Conservation (phyloP, 2,797 vertebrate genomes). For the Onychomys leucogaster region DNA sequence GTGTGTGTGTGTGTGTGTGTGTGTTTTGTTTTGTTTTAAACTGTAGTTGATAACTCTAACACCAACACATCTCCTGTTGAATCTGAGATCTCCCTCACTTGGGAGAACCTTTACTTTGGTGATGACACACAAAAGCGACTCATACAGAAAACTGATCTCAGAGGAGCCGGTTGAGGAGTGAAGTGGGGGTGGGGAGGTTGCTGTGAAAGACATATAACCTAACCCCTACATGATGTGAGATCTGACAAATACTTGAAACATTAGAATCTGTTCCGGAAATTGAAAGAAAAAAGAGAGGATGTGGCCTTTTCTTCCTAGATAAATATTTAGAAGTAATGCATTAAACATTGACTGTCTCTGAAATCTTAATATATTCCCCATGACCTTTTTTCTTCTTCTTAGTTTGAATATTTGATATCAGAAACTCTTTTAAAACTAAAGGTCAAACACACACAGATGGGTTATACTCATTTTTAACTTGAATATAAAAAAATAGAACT, state of each 20-base stretch:
- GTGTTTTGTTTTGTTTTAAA: background rate
- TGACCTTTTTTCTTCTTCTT: background rate
- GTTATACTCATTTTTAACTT: conserved; percentile 9
- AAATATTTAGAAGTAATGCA: conserved; percentile 37
- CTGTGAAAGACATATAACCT: background rate
- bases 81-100: background rate
- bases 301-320: conserved; percentile 11
- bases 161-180: background rate
- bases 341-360: conserved; percentile 1
- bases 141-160: background rate
- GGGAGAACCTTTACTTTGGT: background rate
- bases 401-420: background rate
- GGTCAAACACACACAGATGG: background rate
- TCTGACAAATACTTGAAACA: background rate
- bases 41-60: background rate
- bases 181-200: no score
- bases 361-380: conserved; percentile 45
- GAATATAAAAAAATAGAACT: conserved; percentile 10
- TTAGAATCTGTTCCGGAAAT: background rate
- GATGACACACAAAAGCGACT: background rate
- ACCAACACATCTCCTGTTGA: background rate
- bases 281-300: background rate
- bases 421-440: conserved; percentile 27
- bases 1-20: no score
- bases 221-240: background rate